These are phyloP conservation scores for Corvus moneduloides DNA, from an alignment of 2,113 vertebrate species.

Conservation along the genomic window DNA sequence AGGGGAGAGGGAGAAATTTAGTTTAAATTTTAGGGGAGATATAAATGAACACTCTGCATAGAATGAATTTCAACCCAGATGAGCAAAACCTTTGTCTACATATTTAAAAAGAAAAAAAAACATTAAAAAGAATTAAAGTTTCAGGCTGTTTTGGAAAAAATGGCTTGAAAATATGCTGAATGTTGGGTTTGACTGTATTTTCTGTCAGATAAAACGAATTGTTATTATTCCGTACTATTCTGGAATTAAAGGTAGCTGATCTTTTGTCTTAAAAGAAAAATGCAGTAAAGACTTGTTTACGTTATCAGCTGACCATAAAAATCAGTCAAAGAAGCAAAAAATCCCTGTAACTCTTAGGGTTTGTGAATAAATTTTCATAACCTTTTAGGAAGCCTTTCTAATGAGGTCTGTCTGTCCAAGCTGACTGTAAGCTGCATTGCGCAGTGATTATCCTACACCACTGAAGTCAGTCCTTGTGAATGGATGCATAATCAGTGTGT, in stretches of 20 bases:
- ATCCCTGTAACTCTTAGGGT: accelerated
- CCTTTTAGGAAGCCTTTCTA: not conserved
- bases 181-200: not conserved
- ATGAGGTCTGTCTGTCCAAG: not conserved
- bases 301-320: not conserved
- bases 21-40: constrained; percentile 17
- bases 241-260: not conserved
- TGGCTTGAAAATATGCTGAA: not conserved
- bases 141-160: not conserved
- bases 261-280: not conserved
- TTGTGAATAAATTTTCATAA: not conserved
- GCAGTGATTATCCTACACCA: not conserved
- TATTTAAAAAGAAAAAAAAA: not conserved
- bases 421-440: not conserved
- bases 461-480: not conserved
- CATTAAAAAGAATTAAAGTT: not conserved
- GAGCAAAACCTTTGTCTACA: not conserved
- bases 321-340: not conserved
- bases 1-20: not conserved
- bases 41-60: not conserved
- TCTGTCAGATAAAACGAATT: not conserved
- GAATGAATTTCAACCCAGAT: not conserved
- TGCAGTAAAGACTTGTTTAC: not conserved
- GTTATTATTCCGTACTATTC: not conserved
- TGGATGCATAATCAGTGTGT: not conserved